Percentiles rank a stretch among this genome's conserved stretches.
These are phyloP conservation scores for Alethe castanea DNA, from an alignment of 2,113 vertebrate genomes.

Conservation along the genomic window DNA sequence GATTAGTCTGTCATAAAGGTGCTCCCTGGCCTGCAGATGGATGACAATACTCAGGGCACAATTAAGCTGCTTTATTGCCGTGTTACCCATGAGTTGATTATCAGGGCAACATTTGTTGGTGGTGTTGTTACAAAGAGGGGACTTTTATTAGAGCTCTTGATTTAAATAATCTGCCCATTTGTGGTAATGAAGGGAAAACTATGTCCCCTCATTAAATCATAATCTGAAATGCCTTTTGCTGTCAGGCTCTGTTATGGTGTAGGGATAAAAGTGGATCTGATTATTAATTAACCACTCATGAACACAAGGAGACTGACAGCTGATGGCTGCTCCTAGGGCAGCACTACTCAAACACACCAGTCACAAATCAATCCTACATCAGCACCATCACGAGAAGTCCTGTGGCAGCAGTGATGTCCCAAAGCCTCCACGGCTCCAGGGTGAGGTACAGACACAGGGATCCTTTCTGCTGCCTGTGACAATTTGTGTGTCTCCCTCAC, in stretches of 20 bases:
- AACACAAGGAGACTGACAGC: neutral
- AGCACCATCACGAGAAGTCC: rapidly evolving
- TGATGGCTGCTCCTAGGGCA: neutral
- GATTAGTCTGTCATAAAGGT: constrained; percentile 1
- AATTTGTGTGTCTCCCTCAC: neutral
- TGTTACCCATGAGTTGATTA: neutral
- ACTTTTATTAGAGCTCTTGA: neutral
- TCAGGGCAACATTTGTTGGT: neutral
- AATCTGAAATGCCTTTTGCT: neutral
- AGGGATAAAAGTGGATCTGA: neutral
- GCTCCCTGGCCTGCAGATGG: neutral
- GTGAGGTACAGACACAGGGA: neutral
- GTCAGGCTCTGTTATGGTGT: neutral
- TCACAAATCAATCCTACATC: neutral
- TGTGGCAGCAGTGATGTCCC: rapidly evolving
- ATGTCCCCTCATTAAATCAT: neutral
- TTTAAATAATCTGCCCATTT: neutral
- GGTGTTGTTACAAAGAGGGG: neutral
- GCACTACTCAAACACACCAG: neutral
- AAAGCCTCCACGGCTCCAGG: rapidly evolving
- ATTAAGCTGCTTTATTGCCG: neutral
- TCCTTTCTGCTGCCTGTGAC: neutral
- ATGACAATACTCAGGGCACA: neutral
- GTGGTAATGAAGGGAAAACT: neutral
- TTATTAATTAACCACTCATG: constrained; percentile 29